A percentile compares a stretch with the other conserved stretches of the same genome.
phyloP scores from a whole-genome alignment of 2,113 vertebrate genomes.

The Heterotis niloticus region DNA sequence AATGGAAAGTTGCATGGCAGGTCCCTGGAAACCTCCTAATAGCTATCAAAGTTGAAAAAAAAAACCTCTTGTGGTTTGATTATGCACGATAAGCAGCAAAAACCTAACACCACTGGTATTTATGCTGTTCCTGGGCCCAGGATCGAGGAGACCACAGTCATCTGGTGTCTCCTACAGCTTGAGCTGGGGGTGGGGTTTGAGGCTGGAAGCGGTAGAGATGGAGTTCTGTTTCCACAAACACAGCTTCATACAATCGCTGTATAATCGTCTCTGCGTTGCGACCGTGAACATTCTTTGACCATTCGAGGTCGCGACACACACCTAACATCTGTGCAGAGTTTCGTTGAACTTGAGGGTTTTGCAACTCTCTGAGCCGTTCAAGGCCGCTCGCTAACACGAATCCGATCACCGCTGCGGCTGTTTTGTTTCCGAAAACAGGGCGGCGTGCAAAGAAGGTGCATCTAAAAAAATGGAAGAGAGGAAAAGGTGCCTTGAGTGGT shows the following conservation, averaged over 20 bases:
- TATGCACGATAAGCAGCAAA: neutral
- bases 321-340: conserved; percentile 24
- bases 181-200: neutral
- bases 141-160: neutral
- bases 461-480: neutral
- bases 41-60: neutral
- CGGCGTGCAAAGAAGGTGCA: neutral
- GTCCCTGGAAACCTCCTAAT: neutral
- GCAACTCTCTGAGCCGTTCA: neutral
- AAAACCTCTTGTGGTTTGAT: neutral
- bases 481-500: neutral
- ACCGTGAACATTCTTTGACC: neutral
- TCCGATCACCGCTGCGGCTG: neutral
- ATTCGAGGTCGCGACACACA: neutral
- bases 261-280: neutral
- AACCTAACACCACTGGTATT: neutral
- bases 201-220: neutral
- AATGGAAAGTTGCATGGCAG: conserved; percentile 5
- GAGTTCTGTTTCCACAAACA: neutral
- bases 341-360: neutral
- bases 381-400: neutral
- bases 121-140: neutral
- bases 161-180: conserved; percentile 7
- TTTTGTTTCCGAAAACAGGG: neutral
- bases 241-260: neutral